phyloP scores from a whole-genome alignment of 2,113 vertebrate genomes.

The Seriola quinqueradiata region DNA sequence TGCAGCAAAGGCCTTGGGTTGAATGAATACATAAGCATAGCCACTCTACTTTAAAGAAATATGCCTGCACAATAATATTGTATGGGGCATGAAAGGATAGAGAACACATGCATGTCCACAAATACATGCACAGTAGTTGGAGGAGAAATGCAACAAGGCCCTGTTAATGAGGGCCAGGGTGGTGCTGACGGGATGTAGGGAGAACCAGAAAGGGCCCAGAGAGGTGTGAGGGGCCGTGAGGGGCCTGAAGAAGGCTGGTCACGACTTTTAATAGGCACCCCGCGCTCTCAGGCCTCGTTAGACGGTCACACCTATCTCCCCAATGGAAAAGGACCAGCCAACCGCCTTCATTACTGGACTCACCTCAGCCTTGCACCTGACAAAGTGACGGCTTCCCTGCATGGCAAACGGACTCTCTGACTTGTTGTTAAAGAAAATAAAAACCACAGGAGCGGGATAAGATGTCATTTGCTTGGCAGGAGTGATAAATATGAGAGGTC shows the following conservation, averaged over 20 bases:
- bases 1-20: constrained; percentile 9
- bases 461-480: constrained; percentile 64
- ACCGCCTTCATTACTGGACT: constrained; percentile 80
- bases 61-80: background rate
- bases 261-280: constrained; percentile 82
- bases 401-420: constrained; percentile 46
- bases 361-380: constrained; percentile 82
- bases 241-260: constrained; percentile 69
- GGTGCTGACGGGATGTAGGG: constrained; percentile 65
- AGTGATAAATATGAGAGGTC: constrained; percentile 68
- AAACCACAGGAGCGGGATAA: constrained; percentile 52
- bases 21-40: background rate
- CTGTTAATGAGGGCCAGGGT: constrained; percentile 79
- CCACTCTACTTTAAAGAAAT: constrained; percentile 12
- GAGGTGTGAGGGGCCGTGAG: constrained; percentile 74
- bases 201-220: constrained; percentile 66
- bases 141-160: constrained; percentile 32
- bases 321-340: constrained; percentile 71
- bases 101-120: constrained; percentile 47
- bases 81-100: background rate
- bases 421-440: constrained; percentile 78
- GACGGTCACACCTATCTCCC: constrained; percentile 86
- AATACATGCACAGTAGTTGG: constrained; percentile 32
- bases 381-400: constrained; percentile 76
- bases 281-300: constrained; percentile 83